Conservation (phyloP, 2,888 invertebrate species). For the Ptychoptera contaminata region DNA sequence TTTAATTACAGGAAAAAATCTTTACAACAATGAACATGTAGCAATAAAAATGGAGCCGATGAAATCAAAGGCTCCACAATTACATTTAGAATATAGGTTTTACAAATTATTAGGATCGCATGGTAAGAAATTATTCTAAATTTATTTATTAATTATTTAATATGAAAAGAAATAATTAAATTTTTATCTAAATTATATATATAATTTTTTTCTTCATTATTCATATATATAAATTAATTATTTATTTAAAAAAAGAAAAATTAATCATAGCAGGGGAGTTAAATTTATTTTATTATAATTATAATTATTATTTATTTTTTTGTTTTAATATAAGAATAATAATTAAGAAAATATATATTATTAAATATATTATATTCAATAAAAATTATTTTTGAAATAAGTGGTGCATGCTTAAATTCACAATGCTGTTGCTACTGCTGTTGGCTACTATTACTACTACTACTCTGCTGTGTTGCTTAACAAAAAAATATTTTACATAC, state of each 20-base stretch:
- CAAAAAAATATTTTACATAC: too few species aligned
- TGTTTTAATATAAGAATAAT: not conserved
- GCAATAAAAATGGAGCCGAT: slow-evolving; percentile 99
- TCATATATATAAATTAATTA: too few species aligned
- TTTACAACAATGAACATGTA: slow-evolving; percentile 99
- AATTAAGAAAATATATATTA: slow-evolving; percentile 1
- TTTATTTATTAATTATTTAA: slow-evolving; percentile 12
- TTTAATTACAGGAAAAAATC: slow-evolving; percentile 83
- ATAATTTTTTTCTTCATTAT: slow-evolving; percentile 5
- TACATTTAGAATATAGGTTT: slow-evolving; percentile 99
- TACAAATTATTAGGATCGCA: slow-evolving; percentile 97
- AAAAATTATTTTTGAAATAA: too few species aligned
- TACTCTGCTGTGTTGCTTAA: too few species aligned
- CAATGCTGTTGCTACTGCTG: too few species aligned
- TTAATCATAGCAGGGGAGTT: not conserved
- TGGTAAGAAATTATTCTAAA: slow-evolving; percentile 45
- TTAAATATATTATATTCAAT: not conserved
- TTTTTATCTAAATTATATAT: slow-evolving; percentile 9
- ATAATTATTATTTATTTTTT: not conserved
- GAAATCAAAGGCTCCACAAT: slow-evolving; percentile 99
- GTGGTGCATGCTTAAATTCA: too few species aligned
- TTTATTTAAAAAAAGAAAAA: too few species aligned
- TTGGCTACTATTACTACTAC: too few species aligned
- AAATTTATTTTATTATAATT: slow-evolving; percentile 2
- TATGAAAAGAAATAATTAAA: too few species aligned